phyloP scores from a whole-genome alignment of 1,140 invertebrate species.

The Mycetomoellerius zeteki region DNA sequence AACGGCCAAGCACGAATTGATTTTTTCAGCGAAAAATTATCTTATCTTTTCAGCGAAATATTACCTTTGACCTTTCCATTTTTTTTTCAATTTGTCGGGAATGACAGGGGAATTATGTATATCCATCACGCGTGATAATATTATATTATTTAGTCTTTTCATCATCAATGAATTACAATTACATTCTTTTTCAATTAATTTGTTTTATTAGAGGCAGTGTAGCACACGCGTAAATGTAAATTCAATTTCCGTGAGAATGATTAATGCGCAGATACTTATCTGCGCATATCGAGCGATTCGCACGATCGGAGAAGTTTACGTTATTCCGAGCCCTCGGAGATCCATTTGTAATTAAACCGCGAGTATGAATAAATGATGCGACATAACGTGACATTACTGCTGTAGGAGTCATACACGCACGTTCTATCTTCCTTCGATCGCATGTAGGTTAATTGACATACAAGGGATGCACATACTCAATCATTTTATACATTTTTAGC shows the following conservation, averaged over 20 bases:
- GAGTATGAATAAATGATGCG: constrained; percentile 38
- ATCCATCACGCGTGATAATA: background rate
- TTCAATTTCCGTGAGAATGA: constrained; percentile 16
- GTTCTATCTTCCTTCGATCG: constrained; percentile 33
- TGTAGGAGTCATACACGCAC: constrained; percentile 29
- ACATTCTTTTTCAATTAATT: constrained; percentile 5
- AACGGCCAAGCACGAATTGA: background rate
- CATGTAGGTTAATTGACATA: constrained; percentile 58
- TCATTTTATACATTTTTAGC: constrained; percentile 40
- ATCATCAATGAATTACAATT: background rate
- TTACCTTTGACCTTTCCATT: background rate
- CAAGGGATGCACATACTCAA: constrained; percentile 8
- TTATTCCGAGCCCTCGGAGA: constrained; percentile 15
- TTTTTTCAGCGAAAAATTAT: background rate
- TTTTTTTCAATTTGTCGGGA: background rate
- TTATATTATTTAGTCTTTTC: constrained; percentile 12
- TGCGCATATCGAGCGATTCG: background rate
- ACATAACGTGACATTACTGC: constrained; percentile 43
- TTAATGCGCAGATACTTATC: constrained; percentile 5
- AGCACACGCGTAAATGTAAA: background rate
- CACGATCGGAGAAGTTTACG: background rate
- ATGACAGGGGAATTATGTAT: background rate
- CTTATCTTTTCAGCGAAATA: too few relatives aligned
- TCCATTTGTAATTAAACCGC: constrained; percentile 45
- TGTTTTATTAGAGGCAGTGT: background rate